Conservation (phyloP, 2,888 invertebrate species). For the Nycteola revayana region DNA sequence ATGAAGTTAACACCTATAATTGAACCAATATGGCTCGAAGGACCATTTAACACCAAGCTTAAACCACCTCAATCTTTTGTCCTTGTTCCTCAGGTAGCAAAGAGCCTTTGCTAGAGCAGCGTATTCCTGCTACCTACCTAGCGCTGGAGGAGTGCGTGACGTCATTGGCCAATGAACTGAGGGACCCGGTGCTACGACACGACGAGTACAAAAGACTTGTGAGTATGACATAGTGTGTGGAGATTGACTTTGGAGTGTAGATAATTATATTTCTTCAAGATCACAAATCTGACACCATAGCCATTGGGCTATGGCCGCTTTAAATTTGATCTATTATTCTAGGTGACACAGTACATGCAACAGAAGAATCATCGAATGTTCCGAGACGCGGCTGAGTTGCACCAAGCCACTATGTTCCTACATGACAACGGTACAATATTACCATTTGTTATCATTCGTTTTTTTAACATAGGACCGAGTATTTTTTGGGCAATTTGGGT, state of each 20-base stretch:
- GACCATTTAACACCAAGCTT: no score
- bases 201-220: slow-evolving; percentile 84
- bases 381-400: slow-evolving; percentile 94
- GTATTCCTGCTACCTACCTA: slow-evolving; percentile 97
- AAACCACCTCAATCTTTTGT: no score
- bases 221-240: background rate
- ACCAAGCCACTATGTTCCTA: slow-evolving; percentile 97
- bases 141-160: slow-evolving; percentile 96
- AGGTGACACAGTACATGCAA: slow-evolving; percentile 85
- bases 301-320: no score
- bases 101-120: slow-evolving; percentile 94
- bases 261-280: no score
- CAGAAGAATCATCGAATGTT: slow-evolving; percentile 87
- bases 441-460: no score
- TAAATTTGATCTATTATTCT: no score
- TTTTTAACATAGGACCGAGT: no score
- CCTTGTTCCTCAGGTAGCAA: slow-evolving; percentile 86
- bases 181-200: slow-evolving; percentile 92
- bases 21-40: no score
- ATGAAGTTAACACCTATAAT: no score
- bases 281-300: no score
- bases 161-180: slow-evolving; percentile 89
- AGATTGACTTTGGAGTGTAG: no score
- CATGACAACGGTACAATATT: slow-evolving; percentile 99
- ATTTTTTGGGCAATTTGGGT: no score